These are phyloP conservation scores for Gymnobelideus leadbeateri DNA, from an alignment of 2,113 vertebrate genomes.

Conservation along the genomic window DNA sequence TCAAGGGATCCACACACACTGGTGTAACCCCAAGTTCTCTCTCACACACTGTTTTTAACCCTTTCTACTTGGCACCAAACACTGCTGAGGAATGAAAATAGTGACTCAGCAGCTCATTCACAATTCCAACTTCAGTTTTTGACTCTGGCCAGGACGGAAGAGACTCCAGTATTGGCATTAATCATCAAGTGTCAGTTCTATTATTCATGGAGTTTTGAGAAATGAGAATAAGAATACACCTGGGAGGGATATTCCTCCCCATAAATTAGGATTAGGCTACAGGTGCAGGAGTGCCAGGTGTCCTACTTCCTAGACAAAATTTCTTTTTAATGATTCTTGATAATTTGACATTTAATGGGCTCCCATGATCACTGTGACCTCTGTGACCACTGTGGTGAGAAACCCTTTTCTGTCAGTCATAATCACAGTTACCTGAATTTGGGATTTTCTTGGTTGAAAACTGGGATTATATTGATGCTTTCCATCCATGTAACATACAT, in stretches of 20 bases:
- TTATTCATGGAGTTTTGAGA: background rate
- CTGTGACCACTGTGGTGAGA: background rate
- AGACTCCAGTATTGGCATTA: background rate
- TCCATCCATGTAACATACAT: background rate
- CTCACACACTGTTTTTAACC: background rate
- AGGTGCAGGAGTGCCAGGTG: background rate
- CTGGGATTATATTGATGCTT: background rate
- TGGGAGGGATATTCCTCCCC: background rate
- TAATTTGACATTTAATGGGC: background rate
- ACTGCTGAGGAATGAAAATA: background rate
- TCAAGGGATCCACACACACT: background rate
- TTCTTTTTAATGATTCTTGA: background rate
- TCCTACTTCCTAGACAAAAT: background rate
- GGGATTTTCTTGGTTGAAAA: background rate
- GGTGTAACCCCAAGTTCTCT: background rate
- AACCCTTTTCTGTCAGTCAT: background rate
- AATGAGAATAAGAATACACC: background rate
- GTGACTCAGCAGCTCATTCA: background rate
- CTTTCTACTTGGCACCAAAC: background rate
- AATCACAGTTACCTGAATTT: background rate
- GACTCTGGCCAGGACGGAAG: background rate
- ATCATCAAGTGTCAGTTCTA: background rate
- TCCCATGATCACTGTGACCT: background rate
- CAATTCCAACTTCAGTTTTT: background rate
- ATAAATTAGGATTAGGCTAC: background rate